Conservation (phyloP, 2,113 vertebrate species). For the Psilopsiagon aurifrons region DNA sequence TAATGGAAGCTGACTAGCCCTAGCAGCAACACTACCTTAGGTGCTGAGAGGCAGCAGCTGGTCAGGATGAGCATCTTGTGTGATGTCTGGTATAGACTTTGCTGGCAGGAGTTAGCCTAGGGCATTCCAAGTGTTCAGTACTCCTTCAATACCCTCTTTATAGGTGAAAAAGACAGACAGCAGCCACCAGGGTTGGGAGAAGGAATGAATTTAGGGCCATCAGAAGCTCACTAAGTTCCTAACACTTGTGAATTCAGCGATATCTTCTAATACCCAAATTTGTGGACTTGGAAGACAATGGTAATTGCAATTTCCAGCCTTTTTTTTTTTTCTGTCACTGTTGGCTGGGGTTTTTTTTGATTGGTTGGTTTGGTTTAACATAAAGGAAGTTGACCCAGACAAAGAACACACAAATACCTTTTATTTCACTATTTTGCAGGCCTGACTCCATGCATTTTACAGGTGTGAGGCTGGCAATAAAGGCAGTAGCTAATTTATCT, state of each 20-base stretch:
- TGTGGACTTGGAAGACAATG: not conserved
- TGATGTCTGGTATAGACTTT: not conserved
- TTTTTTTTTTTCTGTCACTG: not conserved
- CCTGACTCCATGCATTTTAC: not conserved
- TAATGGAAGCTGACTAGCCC: not conserved
- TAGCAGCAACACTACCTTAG: not conserved
- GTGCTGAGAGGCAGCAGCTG: not conserved
- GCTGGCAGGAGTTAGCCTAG: not conserved
- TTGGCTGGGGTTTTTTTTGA: not conserved
- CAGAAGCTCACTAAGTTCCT: constrained; percentile 12
- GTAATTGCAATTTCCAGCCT: not conserved
- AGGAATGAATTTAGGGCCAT: constrained; percentile 3
- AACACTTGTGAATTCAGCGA: not conserved
- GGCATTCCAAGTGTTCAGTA: not conserved
- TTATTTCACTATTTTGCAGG: not conserved
- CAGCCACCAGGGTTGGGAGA: not conserved
- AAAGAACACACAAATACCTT: not conserved
- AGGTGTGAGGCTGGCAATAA: not conserved
- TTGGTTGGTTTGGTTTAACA: not conserved
- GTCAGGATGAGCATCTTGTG: not conserved
- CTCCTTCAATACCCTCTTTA: not conserved
- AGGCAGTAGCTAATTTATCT: not conserved
- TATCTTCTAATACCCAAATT: not conserved
- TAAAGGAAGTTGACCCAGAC: not conserved
- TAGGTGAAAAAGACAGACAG: not conserved